These are phyloP conservation scores for Selenia dentaria DNA, from an alignment of 2,888 invertebrate genomes.

Conservation along the genomic window DNA sequence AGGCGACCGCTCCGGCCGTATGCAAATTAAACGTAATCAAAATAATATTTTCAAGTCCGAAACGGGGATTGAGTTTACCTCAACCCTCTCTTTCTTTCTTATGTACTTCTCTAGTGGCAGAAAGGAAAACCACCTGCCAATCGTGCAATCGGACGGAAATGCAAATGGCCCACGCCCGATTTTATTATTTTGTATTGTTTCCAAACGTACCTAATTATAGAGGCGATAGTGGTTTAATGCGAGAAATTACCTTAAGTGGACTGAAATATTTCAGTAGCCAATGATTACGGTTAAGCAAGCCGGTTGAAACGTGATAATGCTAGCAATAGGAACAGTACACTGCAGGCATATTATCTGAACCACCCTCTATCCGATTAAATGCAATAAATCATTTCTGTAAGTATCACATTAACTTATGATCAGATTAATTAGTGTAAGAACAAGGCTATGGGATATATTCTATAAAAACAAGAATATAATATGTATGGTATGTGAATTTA, in stretches of 20 bases:
- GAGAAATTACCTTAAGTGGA: constrained; percentile 73
- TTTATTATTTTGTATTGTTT: constrained; percentile 77
- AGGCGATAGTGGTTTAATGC: constrained; percentile 70
- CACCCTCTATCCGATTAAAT: constrained; percentile 31
- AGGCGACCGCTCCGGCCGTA: constrained; percentile 67
- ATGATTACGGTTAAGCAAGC: constrained; percentile 46
- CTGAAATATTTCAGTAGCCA: constrained; percentile 66
- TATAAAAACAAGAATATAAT: too few relatives aligned
- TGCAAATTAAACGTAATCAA: constrained; percentile 85
- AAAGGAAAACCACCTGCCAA: constrained; percentile 57
- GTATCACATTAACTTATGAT: too few relatives aligned
- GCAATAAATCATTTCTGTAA: constrained; percentile 19
- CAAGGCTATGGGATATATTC: too few relatives aligned
- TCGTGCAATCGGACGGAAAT: constrained; percentile 55
- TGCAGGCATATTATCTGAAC: constrained; percentile 48
- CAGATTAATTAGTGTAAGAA: too few relatives aligned
- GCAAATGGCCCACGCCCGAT: constrained; percentile 70
- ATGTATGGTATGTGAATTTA: too few relatives aligned
- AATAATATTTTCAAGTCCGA: constrained; percentile 77
- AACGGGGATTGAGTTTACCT: constrained; percentile 46
- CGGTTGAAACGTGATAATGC: constrained; percentile 54
- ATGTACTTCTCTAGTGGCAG: constrained; percentile 40
- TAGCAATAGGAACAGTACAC: constrained; percentile 41
- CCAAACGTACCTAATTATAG: constrained; percentile 67
- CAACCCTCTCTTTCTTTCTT: constrained; percentile 59